These are phyloP conservation scores for Patagioenas fasciata DNA, from an alignment of 2,113 vertebrate species.

Conservation along the genomic window DNA sequence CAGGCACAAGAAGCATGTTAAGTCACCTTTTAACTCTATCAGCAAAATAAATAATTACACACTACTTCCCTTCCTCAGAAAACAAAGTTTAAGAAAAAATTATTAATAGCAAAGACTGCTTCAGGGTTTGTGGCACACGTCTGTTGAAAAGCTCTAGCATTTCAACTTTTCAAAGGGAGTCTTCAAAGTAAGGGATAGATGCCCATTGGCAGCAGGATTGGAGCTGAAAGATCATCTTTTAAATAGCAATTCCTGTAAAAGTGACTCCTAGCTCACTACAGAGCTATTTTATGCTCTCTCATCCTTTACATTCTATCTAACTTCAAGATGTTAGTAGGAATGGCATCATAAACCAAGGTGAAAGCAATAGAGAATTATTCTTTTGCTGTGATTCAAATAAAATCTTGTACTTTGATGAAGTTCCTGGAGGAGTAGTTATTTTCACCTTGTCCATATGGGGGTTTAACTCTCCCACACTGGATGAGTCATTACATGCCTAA, in stretches of 20 bases:
- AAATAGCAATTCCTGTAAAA: background rate
- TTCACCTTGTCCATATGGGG: background rate
- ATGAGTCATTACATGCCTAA: background rate
- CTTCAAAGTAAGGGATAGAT: background rate
- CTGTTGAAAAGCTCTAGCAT: background rate
- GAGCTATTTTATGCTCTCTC: background rate
- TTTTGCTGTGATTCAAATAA: background rate
- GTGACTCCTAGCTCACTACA: background rate
- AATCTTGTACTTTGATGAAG: background rate
- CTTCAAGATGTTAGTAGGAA: background rate
- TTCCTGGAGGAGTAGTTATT: background rate
- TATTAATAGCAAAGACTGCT: background rate
- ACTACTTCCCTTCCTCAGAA: background rate
- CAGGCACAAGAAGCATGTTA: background rate
- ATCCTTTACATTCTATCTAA: background rate
- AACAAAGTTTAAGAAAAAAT: background rate
- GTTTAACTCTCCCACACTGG: background rate
- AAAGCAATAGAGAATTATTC: background rate
- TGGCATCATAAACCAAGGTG: background rate
- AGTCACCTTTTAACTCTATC: slow-evolving; percentile 35
- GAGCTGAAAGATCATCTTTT: background rate
- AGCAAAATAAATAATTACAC: background rate
- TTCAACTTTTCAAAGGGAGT: background rate
- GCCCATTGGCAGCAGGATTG: background rate
- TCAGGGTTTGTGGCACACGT: background rate